These are phyloP conservation scores for Dicerorhinus sumatrensis DNA, from an alignment of 2,113 vertebrate genomes.

Conservation along the genomic window DNA sequence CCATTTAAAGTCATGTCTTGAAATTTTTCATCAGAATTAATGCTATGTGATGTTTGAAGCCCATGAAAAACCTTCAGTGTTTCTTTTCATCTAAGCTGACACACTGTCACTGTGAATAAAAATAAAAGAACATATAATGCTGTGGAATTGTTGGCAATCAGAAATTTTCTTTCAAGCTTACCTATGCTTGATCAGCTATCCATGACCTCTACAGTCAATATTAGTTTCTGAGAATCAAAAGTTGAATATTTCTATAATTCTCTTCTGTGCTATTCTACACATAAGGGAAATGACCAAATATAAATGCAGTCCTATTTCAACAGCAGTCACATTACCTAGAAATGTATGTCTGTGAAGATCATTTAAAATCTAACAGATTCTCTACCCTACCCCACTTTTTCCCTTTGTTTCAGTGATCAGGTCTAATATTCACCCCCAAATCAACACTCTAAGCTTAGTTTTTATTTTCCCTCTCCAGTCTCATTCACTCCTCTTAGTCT, in stretches of 20 bases:
- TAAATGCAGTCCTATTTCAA: not conserved
- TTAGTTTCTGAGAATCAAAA: constrained; percentile 25
- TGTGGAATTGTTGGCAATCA: constrained; percentile 62
- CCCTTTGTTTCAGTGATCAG: not conserved
- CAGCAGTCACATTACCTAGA: not conserved
- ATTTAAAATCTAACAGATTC: constrained; percentile 30
- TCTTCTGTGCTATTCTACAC: not conserved
- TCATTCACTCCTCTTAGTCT: not conserved
- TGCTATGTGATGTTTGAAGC: constrained; percentile 71
- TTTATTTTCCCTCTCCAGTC: not conserved
- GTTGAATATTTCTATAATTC: not conserved
- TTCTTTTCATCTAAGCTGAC: constrained; percentile 79
- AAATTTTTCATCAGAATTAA: constrained; percentile 70
- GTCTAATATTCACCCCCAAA: not conserved
- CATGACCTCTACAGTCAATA: constrained; percentile 4
- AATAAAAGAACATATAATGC: constrained; percentile 77
- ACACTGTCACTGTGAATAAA: constrained; percentile 81
- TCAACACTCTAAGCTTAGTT: not conserved
- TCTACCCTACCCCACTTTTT: not conserved
- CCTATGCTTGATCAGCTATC: constrained; percentile 55
- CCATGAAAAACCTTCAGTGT: constrained; percentile 74
- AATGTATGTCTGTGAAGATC: not conserved
- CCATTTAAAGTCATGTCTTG: constrained; percentile 71
- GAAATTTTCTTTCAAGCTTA: constrained; percentile 64
- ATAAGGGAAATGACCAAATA: not conserved